A percentile compares a stretch with the other conserved stretches of the same genome.
These are phyloP conservation scores for Dilophus febrilis DNA, from an alignment of 2,888 invertebrate genomes.

Conservation along the genomic window DNA sequence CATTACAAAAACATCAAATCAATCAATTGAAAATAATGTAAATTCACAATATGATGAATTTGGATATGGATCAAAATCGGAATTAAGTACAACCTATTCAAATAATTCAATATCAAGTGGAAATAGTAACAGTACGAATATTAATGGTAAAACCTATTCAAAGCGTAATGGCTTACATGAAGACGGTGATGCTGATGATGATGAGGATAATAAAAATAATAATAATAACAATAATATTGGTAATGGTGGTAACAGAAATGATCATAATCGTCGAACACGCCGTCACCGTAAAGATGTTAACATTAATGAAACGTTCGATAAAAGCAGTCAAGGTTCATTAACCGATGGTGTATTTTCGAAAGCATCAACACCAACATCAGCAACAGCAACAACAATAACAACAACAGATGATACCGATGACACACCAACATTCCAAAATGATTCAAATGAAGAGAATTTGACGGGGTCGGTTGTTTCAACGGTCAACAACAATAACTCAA, in stretches of 20 bases:
- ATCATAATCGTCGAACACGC: background rate
- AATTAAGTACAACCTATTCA: slow-evolving; percentile 23
- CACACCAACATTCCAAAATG: slow-evolving; percentile 30
- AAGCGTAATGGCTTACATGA: too few species aligned
- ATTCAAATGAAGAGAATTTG: slow-evolving; percentile 12
- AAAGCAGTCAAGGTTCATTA: slow-evolving; percentile 28
- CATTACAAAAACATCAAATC: slow-evolving; percentile 28
- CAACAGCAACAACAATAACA: slow-evolving; percentile 19
- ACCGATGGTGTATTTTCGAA: slow-evolving; percentile 29
- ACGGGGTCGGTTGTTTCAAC: too few species aligned
- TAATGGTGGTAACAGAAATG: background rate
- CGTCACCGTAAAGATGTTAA: slow-evolving; percentile 23
- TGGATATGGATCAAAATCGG: slow-evolving; percentile 26
- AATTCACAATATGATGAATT: slow-evolving; percentile 28
- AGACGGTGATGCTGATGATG: background rate
- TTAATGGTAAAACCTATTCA: too few species aligned
- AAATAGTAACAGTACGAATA: slow-evolving; percentile 5
- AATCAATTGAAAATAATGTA: slow-evolving; percentile 28
- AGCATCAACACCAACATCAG: slow-evolving; percentile 27
- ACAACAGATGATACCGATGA: slow-evolving; percentile 26
- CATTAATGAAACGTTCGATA: slow-evolving; percentile 30
- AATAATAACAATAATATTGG: too few species aligned
- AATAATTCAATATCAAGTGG: slow-evolving; percentile 16
- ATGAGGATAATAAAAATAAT: slow-evolving; percentile 5
- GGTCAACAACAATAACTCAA: slow-evolving; percentile 18